phyloP scores from a whole-genome alignment of 2,113 vertebrate species.

The Heteronetta atricapilla region DNA sequence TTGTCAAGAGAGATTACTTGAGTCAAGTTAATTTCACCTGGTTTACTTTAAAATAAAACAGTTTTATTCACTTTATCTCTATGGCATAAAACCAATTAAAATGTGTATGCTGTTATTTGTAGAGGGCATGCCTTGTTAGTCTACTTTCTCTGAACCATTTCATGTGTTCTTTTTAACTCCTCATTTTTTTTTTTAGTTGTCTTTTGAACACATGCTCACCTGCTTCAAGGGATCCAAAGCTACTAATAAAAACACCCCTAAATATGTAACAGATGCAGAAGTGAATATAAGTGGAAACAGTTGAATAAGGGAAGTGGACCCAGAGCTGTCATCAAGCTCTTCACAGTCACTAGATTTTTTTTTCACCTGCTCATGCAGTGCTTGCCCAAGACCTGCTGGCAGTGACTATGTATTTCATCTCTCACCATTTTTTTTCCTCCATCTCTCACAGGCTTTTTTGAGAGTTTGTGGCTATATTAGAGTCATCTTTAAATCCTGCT shows the following conservation, averaged over 20 bases:
- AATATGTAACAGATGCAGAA: constrained; percentile 70
- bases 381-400: constrained; percentile 38
- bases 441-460: not conserved
- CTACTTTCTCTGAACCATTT: not conserved
- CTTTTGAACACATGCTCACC: constrained; percentile 26
- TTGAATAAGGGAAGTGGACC: constrained; percentile 54
- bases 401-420: constrained; percentile 55
- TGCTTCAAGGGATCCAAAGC: constrained; percentile 27
- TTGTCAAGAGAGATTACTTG: not conserved
- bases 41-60: not conserved
- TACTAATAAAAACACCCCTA: constrained; percentile 47
- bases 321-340: constrained; percentile 68
- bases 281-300: constrained; percentile 73
- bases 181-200: not conserved
- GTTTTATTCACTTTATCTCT: not conserved
- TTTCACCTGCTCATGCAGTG: constrained; percentile 51
- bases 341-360: constrained; percentile 72
- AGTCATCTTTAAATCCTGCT: constrained; percentile 32
- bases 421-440: not conserved
- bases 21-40: not conserved
- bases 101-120: not conserved
- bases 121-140: not conserved
- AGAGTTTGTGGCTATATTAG: constrained; percentile 7
- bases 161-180: not conserved
- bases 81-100: not conserved